Evolutionary conservation across 2,888 invertebrate genomes (phyloP).

Genomic region (Trissolcus japonicus): DNA sequence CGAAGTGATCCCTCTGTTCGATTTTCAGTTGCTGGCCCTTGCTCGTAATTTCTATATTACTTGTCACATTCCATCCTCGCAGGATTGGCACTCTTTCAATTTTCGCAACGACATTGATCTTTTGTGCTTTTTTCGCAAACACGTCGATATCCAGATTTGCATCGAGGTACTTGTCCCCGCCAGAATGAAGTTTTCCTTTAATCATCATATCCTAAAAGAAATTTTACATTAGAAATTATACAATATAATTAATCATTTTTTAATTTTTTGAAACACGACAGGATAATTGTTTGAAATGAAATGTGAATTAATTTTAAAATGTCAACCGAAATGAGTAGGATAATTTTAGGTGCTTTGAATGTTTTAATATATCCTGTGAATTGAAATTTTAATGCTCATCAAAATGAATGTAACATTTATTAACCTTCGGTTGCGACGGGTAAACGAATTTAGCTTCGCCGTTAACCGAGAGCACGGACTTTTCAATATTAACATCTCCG

Average conservation of each 20-base stretch:
- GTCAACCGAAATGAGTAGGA: too few species aligned
- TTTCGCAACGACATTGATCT: conserved; percentile 76
- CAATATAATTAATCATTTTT: too few species aligned
- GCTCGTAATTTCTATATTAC: conserved; percentile 76
- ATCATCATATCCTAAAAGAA: conserved; percentile 75
- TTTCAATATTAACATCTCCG: conserved; percentile 78
- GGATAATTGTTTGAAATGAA: background rate
- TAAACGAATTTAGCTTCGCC: conserved; percentile 82
- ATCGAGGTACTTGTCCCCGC: conserved; percentile 72
- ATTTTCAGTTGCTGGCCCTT: conserved; percentile 75
- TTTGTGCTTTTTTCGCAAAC: conserved; percentile 80
- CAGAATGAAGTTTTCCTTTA: conserved; percentile 75
- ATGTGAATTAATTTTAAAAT: background rate
- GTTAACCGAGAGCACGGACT: conserved; percentile 76
- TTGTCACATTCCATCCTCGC: conserved; percentile 75
- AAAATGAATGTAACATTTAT: background rate
- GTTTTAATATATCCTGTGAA: too few species aligned
- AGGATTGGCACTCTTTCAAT: conserved; percentile 60
- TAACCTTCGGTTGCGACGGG: conserved; percentile 81
- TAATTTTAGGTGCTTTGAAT: too few species aligned
- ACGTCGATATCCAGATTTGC: conserved; percentile 79
- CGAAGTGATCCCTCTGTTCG: conserved; percentile 70
- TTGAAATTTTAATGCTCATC: background rate
- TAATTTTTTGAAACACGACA: too few species aligned
- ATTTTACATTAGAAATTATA: too few species aligned